A percentile compares a stretch with the other conserved stretches of the same genome.
These are phyloP conservation scores for Bimastos eiseni DNA, from an alignment of 2,888 invertebrate species.

Conservation along the genomic window DNA sequence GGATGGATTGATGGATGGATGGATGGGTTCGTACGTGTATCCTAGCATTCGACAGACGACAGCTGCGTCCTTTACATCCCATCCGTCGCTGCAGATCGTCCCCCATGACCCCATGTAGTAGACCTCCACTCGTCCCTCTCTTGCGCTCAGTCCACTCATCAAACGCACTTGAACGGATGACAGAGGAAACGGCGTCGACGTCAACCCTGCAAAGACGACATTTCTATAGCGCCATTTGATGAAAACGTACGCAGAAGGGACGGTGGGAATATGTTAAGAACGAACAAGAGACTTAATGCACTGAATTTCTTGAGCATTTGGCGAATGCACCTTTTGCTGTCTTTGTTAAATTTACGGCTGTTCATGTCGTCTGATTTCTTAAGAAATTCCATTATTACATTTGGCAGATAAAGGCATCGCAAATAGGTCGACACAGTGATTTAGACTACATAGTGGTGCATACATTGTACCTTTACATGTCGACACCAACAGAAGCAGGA, in stretches of 20 bases:
- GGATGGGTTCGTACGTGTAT: conserved; percentile 48
- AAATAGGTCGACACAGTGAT: neutral
- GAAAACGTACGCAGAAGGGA: neutral
- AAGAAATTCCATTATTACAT: neutral
- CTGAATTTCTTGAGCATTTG: neutral
- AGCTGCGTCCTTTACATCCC: conserved; percentile 71
- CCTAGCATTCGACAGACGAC: conserved; percentile 71
- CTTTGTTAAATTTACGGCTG: neutral
- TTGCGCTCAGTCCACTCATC: conserved; percentile 46
- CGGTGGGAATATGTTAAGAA: neutral
- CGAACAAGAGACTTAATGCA: neutral
- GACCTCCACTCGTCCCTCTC: conserved; percentile 72
- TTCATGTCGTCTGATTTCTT: neutral
- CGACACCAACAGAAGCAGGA: neutral
- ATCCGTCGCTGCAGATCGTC: conserved; percentile 76
- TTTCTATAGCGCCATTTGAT: neutral
- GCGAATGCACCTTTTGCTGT: neutral
- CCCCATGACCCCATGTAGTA: conserved; percentile 73
- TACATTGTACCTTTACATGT: neutral
- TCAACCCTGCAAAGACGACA: neutral
- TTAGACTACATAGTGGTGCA: neutral
- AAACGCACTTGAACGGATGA: conserved; percentile 44
- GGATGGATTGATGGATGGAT: too few species aligned
- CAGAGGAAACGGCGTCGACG: neutral
- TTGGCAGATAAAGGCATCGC: neutral